Evolutionary conservation across 2,888 invertebrate genomes (phyloP).

Genomic region (Fragum fragum): DNA sequence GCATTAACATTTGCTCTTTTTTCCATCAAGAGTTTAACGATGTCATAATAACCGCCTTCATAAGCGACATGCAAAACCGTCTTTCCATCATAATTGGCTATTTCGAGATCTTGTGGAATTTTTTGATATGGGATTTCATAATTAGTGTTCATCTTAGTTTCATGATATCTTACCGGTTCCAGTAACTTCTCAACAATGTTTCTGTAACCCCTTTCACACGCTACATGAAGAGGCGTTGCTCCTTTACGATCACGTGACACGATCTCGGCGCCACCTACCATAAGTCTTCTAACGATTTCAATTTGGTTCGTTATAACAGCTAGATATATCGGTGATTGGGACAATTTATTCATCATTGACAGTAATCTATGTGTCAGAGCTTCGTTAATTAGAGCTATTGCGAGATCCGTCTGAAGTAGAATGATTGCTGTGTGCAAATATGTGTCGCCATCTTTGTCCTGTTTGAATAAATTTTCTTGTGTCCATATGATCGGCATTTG

Average conservation of each 20-base stretch:
- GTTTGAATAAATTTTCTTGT: slow-evolving; percentile 10
- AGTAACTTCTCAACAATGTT: slow-evolving; percentile 38
- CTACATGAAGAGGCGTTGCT: slow-evolving; percentile 51
- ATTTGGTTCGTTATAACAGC: slow-evolving; percentile 47
- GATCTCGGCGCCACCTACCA: slow-evolving; percentile 49
- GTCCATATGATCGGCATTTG: neutral
- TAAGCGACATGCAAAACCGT: slow-evolving; percentile 52
- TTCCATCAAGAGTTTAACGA: slow-evolving; percentile 47
- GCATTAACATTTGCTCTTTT: slow-evolving; percentile 54
- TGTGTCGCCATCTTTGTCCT: slow-evolving; percentile 54
- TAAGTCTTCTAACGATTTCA: slow-evolving; percentile 28
- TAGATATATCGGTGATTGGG: slow-evolving; percentile 52
- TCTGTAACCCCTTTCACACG: slow-evolving; percentile 40
- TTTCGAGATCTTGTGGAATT: slow-evolving; percentile 52
- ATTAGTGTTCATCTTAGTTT: slow-evolving; percentile 44
- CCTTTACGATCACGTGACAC: slow-evolving; percentile 46
- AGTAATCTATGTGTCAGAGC: slow-evolving; percentile 15
- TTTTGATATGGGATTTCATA: slow-evolving; percentile 58
- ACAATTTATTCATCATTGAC: slow-evolving; percentile 34
- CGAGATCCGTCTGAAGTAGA: slow-evolving; percentile 25
- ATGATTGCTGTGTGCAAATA: slow-evolving; percentile 46
- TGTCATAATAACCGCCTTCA: slow-evolving; percentile 29
- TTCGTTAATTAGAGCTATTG: slow-evolving; percentile 21
- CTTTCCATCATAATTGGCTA: slow-evolving; percentile 57
- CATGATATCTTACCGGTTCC: slow-evolving; percentile 50